These are phyloP conservation scores for Leptopilina myrica DNA, from an alignment of 2,888 invertebrate species.

Conservation along the genomic window DNA sequence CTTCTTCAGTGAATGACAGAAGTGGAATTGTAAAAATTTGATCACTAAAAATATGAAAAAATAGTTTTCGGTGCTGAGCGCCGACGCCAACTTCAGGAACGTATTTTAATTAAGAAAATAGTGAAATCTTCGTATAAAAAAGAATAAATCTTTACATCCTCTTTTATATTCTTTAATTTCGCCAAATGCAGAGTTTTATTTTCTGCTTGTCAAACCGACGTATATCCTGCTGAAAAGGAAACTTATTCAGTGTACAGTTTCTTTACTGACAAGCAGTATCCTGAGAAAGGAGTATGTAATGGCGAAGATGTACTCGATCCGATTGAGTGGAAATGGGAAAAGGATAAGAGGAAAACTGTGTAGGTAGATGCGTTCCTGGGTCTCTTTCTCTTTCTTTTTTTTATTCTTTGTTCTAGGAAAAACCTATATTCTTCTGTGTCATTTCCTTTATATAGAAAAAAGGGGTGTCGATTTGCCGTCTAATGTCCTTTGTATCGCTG, in stretches of 20 bases:
- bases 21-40: too few species aligned
- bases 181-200: slow-evolving; percentile 29
- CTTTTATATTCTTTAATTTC: slow-evolving; percentile 29
- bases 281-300: slow-evolving; percentile 50
- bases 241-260: slow-evolving; percentile 33
- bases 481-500: slow-evolving; percentile 31
- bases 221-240: slow-evolving; percentile 5
- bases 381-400: not conserved
- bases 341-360: slow-evolving; percentile 60
- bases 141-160: not conserved
- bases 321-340: slow-evolving; percentile 60
- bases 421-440: slow-evolving; percentile 43
- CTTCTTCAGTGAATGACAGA: too few species aligned
- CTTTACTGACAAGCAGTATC: slow-evolving; percentile 37
- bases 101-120: too few species aligned
- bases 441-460: slow-evolving; percentile 42
- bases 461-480: slow-evolving; percentile 45
- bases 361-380: slow-evolving; percentile 55
- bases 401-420: slow-evolving; percentile 37
- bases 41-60: too few species aligned
- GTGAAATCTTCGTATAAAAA: too few species aligned
- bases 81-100: too few species aligned
- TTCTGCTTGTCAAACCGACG: slow-evolving; percentile 22
- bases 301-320: slow-evolving; percentile 58
- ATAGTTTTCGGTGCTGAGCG: too few species aligned